These are phyloP conservation scores for Nomada hirtipes DNA, from an alignment of 2,888 invertebrate genomes.

Conservation along the genomic window DNA sequence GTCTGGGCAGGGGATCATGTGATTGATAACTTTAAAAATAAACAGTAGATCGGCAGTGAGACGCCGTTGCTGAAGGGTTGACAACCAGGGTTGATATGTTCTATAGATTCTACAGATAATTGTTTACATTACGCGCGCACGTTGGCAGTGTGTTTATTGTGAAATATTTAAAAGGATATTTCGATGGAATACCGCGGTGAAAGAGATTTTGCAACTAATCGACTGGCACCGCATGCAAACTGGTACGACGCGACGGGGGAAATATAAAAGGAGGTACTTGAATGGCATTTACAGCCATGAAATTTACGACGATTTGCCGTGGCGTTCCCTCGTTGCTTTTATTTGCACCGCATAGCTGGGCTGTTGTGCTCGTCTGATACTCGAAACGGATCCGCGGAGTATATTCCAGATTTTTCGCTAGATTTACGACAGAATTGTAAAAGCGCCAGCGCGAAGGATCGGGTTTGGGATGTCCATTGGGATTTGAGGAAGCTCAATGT, in stretches of 20 bases:
- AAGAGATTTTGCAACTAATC: constrained; percentile 29
- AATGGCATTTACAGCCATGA: constrained; percentile 75
- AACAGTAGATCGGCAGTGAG: too few species aligned
- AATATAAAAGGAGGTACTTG: constrained; percentile 60
- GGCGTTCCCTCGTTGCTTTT: constrained; percentile 58
- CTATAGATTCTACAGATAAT: too few species aligned
- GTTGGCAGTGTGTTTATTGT: not conserved
- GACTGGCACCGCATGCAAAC: constrained; percentile 20
- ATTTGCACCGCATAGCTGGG: constrained; percentile 51
- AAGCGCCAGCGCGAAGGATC: not conserved
- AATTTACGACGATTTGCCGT: constrained; percentile 71
- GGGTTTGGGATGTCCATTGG: not conserved
- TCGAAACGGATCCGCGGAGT: constrained; percentile 25
- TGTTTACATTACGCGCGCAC: too few species aligned
- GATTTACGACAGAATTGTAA: constrained; percentile 9
- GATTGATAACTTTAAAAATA: too few species aligned
- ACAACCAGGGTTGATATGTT: too few species aligned
- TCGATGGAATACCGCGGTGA: not conserved
- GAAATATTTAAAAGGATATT: constrained; percentile 1
- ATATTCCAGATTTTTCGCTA: constrained; percentile 17
- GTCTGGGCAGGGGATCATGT: too few species aligned
- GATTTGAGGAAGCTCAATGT: too few species aligned
- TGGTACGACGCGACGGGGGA: constrained; percentile 23
- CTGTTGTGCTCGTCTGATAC: constrained; percentile 34
- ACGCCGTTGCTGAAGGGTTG: too few species aligned